Evolutionary conservation across 2,888 invertebrate genomes (phyloP), one percentile per base, ranked within the genome.

Genomic region (Phyllotreta striolata): DNA sequence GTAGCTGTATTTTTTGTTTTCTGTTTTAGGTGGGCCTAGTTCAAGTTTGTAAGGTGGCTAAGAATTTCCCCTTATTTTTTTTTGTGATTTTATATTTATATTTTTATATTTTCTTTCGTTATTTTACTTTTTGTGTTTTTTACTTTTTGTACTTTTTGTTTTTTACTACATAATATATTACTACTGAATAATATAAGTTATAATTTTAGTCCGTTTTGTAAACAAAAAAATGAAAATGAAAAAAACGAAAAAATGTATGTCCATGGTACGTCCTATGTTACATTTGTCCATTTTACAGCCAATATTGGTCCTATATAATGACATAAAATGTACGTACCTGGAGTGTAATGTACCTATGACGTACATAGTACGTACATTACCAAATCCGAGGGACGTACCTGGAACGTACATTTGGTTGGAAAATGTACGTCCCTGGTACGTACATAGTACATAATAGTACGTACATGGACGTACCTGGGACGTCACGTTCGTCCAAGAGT

Each of bases 341-440:
- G 6, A 46, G 8, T 46, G 46, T 13, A 46, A 13, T 46, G 46
- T 46, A 46, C 46, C 13, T 13, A 46, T 12, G 46, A 46, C 46
- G 46, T 46, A 46, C 46, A n/a, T 13, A 13, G 46, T 46, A 46
- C 46, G 46, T 46, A 46, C 46, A n/a, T 46, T 46, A 46, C 0
- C 46, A 46, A 46, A 46, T 46, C 46, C 46, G 13, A 46, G 46
- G 46, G 46, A 46, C 46, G 46, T 46, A 46, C 46, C 46, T 46
- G 46, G 46, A 46, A 46, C 46, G 46, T 24, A 24, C 24, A 24
- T 24, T 3, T 1, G 1, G 24, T 24, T 24, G 24, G 24, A 24
- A 24, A 24, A 46, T 9, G 8, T 46, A 13, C 10, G 44, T 44
- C 12, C 44, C 9, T n/a, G 44, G 46, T 44, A 44, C 46, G 13